Conservation (phyloP, 2,888 invertebrate species). For the Parthenolecanium corni region DNA sequence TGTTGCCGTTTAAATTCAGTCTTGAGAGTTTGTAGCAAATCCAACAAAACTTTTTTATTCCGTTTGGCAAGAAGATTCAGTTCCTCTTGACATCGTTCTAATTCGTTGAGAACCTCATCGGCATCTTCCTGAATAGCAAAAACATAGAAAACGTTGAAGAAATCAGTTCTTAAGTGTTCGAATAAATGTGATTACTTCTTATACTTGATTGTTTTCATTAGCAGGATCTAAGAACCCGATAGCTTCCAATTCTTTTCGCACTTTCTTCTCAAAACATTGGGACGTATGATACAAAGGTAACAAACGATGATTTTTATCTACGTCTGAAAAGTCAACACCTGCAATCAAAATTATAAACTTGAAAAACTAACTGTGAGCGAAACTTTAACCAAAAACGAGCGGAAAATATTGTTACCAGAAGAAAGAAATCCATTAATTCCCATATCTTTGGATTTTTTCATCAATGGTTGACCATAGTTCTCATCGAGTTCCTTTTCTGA, state of each 20-base stretch:
- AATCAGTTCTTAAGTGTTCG: background rate
- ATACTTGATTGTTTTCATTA: slow-evolving; percentile 35
- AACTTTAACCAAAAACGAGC: background rate
- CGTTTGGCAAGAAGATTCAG: slow-evolving; percentile 63
- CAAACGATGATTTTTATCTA: slow-evolving; percentile 31
- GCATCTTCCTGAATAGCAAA: slow-evolving; percentile 45
- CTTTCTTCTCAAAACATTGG: slow-evolving; percentile 62
- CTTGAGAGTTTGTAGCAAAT: slow-evolving; percentile 56
- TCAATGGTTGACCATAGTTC: slow-evolving; percentile 6
- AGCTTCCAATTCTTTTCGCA: slow-evolving; percentile 74
- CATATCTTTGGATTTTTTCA: slow-evolving; percentile 18
- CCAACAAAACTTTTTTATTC: slow-evolving; percentile 61
- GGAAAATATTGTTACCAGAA: background rate
- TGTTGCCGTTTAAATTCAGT: slow-evolving; percentile 69
- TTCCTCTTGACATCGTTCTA: slow-evolving; percentile 77
- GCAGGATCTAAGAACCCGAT: slow-evolving; percentile 69
- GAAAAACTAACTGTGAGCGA: too few species aligned
- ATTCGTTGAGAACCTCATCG: slow-evolving; percentile 78
- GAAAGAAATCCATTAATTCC: slow-evolving; percentile 17
- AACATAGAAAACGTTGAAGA: background rate
- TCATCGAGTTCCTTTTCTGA: slow-evolving; percentile 11
- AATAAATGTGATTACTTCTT: background rate
- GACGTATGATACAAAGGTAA: slow-evolving; percentile 34
- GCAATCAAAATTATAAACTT: background rate
- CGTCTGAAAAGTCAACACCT: slow-evolving; percentile 31